Base-by-base conservation (phyloP, 2,888 invertebrate species). In the Cephonodes hylas region DNA sequence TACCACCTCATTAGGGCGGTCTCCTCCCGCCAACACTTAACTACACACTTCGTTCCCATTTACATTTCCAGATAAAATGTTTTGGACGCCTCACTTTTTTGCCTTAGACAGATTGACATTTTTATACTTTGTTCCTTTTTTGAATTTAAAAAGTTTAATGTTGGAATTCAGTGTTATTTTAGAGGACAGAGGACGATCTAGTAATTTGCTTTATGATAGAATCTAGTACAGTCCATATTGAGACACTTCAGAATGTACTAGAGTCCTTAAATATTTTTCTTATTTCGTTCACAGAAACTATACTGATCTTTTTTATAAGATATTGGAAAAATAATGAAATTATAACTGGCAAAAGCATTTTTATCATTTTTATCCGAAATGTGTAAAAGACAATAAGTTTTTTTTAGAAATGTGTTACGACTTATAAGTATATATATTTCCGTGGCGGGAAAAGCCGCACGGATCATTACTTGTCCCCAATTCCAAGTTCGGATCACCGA, bases 1-100 rank as follows among this genome's bases (percentile, higher is more conserved):
- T 76, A 79, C 73, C 66, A 61, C 64, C 72, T 80, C 80, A 79
- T 80, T 79, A 79, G 72, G 15, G 15, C 34, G 7, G 22, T 10
- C 64, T 61, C 62, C 57, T 64, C 38, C 59, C 53, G 60, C 56
- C 60, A 57, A 27, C 53, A 27, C 22, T 18, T 27, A 10, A 15
- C 27, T 27, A 48, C 53, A 31, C 53, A 46, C 23, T 46, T 46
- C 46, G 25, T 46, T 31, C 8, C 31, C 31, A 53, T 53, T 53
- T 53, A 53, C 18, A 31, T 53, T 53, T 53, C 31, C 6, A 48
- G 31, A 53, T 53, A 53, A 53, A 53, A 53, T 53, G 25, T 53
- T 53, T 53, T 53, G 15, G 22, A 45, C 13, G n/a, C 38, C 22
- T 46, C n/a, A 31, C 53, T n/a, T 53, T 31, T 48, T n/a, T 27